Percentiles rank a stretch among this genome's conserved stretches.
Evolutionary conservation across 2,113 vertebrate species (phyloP).

Genomic region (Beaufortia kweichowensis): DNA sequence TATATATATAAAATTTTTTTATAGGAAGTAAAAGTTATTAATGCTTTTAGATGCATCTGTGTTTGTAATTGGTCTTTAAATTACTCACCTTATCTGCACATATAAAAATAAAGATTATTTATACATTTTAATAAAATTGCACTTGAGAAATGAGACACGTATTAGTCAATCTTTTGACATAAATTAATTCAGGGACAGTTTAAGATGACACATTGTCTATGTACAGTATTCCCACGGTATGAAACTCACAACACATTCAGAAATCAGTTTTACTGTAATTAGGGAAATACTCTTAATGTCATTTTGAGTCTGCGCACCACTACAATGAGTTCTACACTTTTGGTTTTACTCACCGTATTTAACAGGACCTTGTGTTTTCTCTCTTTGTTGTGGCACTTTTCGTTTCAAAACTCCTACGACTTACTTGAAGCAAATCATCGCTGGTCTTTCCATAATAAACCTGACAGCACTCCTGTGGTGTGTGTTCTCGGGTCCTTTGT

Average conservation of each 20-base stretch:
- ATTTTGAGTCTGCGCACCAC: conserved; percentile 72
- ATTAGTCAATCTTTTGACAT: neutral
- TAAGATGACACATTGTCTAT: neutral
- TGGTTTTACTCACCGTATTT: conserved; percentile 72
- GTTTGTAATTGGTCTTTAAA: neutral
- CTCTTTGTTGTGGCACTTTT: conserved; percentile 78
- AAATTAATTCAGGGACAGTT: conserved; percentile 6
- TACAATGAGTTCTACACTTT: conserved; percentile 74
- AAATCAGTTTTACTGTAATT: conserved; percentile 76
- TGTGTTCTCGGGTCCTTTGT: neutral
- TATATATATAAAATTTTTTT: too few relatives aligned
- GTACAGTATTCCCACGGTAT: conserved; percentile 47
- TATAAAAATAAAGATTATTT: neutral
- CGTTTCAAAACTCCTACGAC: conserved; percentile 80
- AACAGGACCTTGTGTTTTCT: conserved; percentile 66
- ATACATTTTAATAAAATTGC: neutral
- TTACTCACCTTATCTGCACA: neutral
- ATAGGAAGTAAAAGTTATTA: conserved; percentile 95
- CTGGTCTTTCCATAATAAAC: conserved; percentile 76
- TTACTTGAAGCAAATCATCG: conserved; percentile 80
- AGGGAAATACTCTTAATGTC: conserved; percentile 79
- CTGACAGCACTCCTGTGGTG: neutral
- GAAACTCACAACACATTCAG: conserved; percentile 44
- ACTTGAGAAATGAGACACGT: neutral
- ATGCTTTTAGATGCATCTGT: conserved; percentile 69